These are phyloP conservation scores for Deilephila porcellus DNA, from an alignment of 2,888 invertebrate species.

Conservation along the genomic window DNA sequence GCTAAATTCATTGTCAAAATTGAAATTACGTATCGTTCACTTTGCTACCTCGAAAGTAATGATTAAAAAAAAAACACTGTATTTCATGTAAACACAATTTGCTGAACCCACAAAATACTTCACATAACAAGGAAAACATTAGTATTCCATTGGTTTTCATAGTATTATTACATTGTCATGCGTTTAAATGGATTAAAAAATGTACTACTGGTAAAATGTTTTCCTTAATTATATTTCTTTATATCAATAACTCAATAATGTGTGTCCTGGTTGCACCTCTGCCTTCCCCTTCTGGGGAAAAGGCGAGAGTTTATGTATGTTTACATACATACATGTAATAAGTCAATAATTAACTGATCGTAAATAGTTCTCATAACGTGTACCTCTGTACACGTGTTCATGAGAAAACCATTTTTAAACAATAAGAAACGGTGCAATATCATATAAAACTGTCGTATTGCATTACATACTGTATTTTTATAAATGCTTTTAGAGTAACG, in stretches of 20 bases:
- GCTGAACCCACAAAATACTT: neutral
- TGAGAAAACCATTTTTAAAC: neutral
- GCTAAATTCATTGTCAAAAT: neutral
- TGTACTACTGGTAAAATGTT: neutral
- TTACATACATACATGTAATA: no score
- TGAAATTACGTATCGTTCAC: no score
- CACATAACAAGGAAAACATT: neutral
- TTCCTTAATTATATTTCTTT: neutral
- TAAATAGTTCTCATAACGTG: neutral
- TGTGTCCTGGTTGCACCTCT: no score
- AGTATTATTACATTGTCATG: slow-evolving; percentile 1
- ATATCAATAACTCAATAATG: no score
- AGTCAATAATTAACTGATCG: neutral
- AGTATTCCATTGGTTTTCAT: neutral
- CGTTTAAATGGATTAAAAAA: neutral
- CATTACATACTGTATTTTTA: slow-evolving; percentile 2
- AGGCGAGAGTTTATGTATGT: no score
- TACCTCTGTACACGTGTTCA: neutral
- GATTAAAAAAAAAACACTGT: neutral
- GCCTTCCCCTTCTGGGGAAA: no score
- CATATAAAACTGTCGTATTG: neutral
- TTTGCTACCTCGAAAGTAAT: neutral
- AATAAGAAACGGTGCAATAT: neutral
- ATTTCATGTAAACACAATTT: neutral
- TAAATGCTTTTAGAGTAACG: slow-evolving; percentile 11